Base-by-base conservation (phyloP, 2,797 vertebrate species). In the Gadopsis marmoratus region DNA sequence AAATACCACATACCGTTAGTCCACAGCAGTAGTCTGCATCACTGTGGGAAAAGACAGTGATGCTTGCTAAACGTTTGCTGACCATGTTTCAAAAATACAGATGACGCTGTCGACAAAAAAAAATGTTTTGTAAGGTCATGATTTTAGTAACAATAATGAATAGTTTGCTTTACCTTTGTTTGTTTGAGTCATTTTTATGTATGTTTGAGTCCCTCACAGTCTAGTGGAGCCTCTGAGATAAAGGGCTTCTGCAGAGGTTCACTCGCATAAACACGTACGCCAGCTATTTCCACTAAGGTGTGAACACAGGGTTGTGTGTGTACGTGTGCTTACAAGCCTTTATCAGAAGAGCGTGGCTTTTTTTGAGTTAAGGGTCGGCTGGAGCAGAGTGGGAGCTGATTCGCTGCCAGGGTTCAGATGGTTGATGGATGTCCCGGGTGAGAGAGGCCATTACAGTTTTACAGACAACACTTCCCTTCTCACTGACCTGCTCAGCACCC, bases 401-500 rank as follows among this genome's bases (percentile, higher is more conserved):
- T 82, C 2, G 17, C 87, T 91, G 88, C 86, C 93, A 90, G 82
- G 67, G 51, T 62, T 83, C 50, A 48, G 65, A 80, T 83, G 86
- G 81, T 65, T 92, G 91, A 93, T 93, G 88, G 86, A 92, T 86
- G 84, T 66, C 45, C 62, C 68, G 83, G 91, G 90, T 91, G 68
- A 88, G 37, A 72, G 81, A 80, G 91, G 91, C 78, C 88, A 66
- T 66, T 77, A 51, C 77, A 71, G 81, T 81, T 87, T 89, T 88
- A 92, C 91, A 91, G 89, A 92, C 87, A 86, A 88, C 89, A 89
- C 79, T 92, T 94, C 93, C 93, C 85, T 86, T 91, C 90, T 89
- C 90, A 88, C 68, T 89, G 92, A 92, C 89, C 92, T 31, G 45
- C 56, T 55, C 71, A 55, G 83, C 82, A 84, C 63, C 63, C 78